Base-by-base conservation (phyloP, 2,797 vertebrate genomes). In the Pachyuromys duprasi region DNA sequence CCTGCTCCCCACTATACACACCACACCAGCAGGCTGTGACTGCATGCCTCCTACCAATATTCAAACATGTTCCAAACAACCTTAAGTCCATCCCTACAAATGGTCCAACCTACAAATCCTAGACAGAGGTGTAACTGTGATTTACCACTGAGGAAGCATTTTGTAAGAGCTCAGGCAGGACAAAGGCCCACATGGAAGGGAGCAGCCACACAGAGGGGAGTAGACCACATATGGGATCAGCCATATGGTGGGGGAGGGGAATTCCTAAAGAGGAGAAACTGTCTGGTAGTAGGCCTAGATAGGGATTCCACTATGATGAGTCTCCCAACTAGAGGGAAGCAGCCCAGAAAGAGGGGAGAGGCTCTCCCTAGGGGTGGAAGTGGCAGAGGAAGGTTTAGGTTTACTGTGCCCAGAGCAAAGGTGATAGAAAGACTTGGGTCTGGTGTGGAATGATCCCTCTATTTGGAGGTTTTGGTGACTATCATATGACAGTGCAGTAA, bases 1-100 rank as follows among this genome's bases (percentile, higher is more conserved):
- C n/a, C 76, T 12, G 18, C 83, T 55, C 39, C 11, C 39, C 11
- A n/a, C 74, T 36, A 11, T 0, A 24, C 0, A 0, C 4, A 8
- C 15, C 33, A 76, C 45, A 69, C 26, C 75, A 1, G 13, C 0
- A n/a, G 80, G 42, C 45, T 49, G 1, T 0, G 4, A 72, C 70
- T 6, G 5, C 49, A 45, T 36, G 2, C 45, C 9, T 36, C 39
- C 86, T 26, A 4, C 49, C 24, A 18, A n/a, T 67, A n/a, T 57
- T 33, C 63, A 70, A 70, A 74, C 14, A 0, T 4, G 57, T 17
- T 31, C 81, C 76, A 79, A 33, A 36, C 18, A 1, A 1, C 33
- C 60, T 9, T 5, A 8, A 12, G 53, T 33, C 49, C 3, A 31
- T 31, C 72, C n/a, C 72, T 49, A 78, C 2, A 49, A 49, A 49